Evolutionary conservation across 2,888 invertebrate species (phyloP).

Genomic region (Drosophila vallismaia): DNA sequence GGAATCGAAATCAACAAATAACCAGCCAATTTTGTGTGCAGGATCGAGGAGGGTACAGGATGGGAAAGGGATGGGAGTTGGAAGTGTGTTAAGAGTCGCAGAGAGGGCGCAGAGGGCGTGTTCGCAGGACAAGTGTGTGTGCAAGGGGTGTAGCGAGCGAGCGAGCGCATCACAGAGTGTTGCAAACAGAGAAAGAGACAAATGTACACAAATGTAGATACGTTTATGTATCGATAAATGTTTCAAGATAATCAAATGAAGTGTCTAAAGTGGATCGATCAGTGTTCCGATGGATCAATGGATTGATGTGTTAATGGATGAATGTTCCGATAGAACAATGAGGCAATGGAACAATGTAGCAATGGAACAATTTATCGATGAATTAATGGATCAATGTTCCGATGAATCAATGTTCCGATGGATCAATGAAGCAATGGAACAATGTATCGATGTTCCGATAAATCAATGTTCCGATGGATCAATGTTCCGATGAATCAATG

Average conservation of each 20-base stretch:
- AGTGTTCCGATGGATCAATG: slow-evolving; percentile 31
- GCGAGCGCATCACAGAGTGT: slow-evolving; percentile 42
- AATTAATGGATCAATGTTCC: no score
- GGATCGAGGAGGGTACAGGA: slow-evolving; percentile 4
- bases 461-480: no score
- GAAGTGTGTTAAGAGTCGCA: no score
- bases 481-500: no score
- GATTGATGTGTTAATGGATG: slow-evolving; percentile 24
- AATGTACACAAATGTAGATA: slow-evolving; percentile 28
- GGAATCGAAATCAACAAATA: slow-evolving; percentile 61
- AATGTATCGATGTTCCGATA: no score
- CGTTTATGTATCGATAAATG: slow-evolving; percentile 3
- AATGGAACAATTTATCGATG: no score
- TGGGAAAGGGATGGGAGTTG: slow-evolving; percentile 12
- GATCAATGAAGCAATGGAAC: no score
- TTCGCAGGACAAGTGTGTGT: slow-evolving; percentile 24
- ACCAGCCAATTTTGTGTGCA: slow-evolving; percentile 61
- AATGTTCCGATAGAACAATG: slow-evolving; percentile 18
- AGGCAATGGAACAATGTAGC: slow-evolving; percentile 21
- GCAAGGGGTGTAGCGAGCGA: slow-evolving; percentile 42
- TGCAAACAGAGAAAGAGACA: slow-evolving; percentile 46
- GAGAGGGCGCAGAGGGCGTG: slow-evolving; percentile 15
- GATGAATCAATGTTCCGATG: no score
- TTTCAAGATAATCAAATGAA: slow-evolving; percentile 7
- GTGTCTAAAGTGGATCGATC: slow-evolving; percentile 14